Base-by-base conservation (phyloP, 2,797 vertebrate species). In the Muscicapa striata region DNA sequence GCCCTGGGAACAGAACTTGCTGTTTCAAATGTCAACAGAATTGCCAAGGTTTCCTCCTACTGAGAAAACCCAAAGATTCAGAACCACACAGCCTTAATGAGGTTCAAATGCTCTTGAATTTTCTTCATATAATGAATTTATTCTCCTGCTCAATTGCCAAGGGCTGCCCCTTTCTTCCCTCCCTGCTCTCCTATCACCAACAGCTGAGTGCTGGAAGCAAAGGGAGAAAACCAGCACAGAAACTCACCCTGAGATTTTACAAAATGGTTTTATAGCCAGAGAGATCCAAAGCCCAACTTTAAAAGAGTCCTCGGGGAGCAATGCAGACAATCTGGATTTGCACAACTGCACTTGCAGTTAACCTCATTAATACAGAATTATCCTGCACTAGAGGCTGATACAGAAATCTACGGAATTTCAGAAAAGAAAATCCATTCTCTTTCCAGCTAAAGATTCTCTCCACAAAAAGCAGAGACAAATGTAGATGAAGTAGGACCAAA, bases 301-400 rank as follows among this genome's bases (percentile, higher is more conserved):
- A 59, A 81, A 57, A 26, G 45, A 69, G 52, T 58, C 80, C 54
- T 52, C 9, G 8, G 55, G 90, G 73, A 88, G 52, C 48, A 66
- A 15, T 3, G 3, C 73, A 94, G 90, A 74, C 69, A 70, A 59
- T 75, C 58, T 78, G 83, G 67, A 88, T 90, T 81, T 81, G 73
- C 62, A 94, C 83, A 90, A 72, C 54, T 40, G 77, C 66, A 63
- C 64, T 83, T 84, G n/a, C 66, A 69, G 58, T 93, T 95, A 93
- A 87, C 93, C 80, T 93, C 86, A 90, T 88, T 96, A 90, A 89
- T 66, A 62, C 15, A 51, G 77, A 95, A 89, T 83, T 89, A 77
- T 48, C 75, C 55, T 49, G 57, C 29, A 90, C 79, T 5, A 61
- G 40, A 81, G 79, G 52, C 29, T 69, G 55, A 90, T 41, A 48